These are phyloP conservation scores for Eumeta japonica DNA, from an alignment of 1,140 invertebrate species.

Conservation along the genomic window DNA sequence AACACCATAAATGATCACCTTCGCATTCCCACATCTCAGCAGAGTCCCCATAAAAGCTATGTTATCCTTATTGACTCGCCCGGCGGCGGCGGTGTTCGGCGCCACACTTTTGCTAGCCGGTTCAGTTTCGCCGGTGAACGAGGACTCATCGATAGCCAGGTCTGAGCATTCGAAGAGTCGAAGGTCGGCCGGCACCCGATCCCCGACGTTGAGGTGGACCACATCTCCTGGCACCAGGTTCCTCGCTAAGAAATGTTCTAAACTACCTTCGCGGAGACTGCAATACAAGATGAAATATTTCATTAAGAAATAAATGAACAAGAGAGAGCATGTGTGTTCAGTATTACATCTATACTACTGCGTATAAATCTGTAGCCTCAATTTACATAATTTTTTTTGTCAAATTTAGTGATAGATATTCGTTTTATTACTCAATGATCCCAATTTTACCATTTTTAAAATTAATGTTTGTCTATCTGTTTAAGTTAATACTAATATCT, in stretches of 20 bases:
- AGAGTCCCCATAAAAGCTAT: constrained; percentile 99
- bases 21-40: constrained; percentile 94
- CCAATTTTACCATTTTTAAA: no score
- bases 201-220: constrained; percentile 89
- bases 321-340: no score
- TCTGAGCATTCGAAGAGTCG: constrained; percentile 88
- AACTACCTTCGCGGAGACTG: constrained; percentile 81
- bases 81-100: constrained; percentile 63
- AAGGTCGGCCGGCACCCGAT: constrained; percentile 94
- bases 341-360: no score
- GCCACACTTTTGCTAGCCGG: constrained; percentile 68
- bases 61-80: constrained; percentile 73
- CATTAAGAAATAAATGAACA: no score
- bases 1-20: constrained; percentile 59
- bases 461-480: no score
- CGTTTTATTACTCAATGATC: not conserved
- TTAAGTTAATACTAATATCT: no score
- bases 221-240: constrained; percentile 98
- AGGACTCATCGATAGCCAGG: constrained; percentile 95
- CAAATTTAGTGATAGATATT: constrained; percentile 7
- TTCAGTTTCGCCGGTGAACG: constrained; percentile 96
- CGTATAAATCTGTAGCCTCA: no score
- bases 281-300: constrained; percentile 16
- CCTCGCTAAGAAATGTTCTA: constrained; percentile 89
- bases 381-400: no score